Evolutionary conservation across 2,113 vertebrate species (phyloP), one percentile per base, ranked within the genome.

Genomic region (Lampris incognitus): DNA sequence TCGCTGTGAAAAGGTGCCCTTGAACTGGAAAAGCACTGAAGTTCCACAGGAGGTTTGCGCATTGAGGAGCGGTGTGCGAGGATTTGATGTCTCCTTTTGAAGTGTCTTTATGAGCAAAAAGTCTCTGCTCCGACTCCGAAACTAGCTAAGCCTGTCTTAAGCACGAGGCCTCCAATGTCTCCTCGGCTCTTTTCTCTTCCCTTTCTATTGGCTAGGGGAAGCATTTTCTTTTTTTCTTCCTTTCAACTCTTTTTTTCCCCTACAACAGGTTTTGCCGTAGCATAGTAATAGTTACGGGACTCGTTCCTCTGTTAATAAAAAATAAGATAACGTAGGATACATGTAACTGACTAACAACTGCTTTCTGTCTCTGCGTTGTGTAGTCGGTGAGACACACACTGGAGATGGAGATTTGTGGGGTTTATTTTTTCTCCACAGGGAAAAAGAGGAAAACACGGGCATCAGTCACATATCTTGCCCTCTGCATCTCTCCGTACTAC

Each of bases 21-120:
- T 93, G 88, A 92, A 91, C 72, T 77, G 69, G 24, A 62, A 84
- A 86, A 82, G 78, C 72, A 79, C 52, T 75, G 76, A 82, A 72
- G 88, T 82, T 86, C 76, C 80, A 84, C 87, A 78, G 49, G 84
- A 87, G 86, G 77, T 42, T 81, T 89, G 76, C 9, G 82, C 79
- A 64, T 84, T 79, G 87, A 87, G 72, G 36, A 85, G 80, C 68
- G 77, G 69, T 48, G 78, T 58, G 39, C 62, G 0, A 64, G 83
- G 89, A 91, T 91, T 91, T 90, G 84, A 90, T 77, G 85, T 88
- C 79, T 92, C 72, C 85, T 67, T 94, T 93, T 93, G 91, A 93
- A 92, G 90, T 94, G 87, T 90, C 87, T 90, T 92, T 87, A 79
- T 63, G 69, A 89, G 85, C 74, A 66, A 83, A 66, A 83, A 87